Base-by-base conservation (phyloP, 2,888 invertebrate species). In the Leptopilina drosophilae region DNA sequence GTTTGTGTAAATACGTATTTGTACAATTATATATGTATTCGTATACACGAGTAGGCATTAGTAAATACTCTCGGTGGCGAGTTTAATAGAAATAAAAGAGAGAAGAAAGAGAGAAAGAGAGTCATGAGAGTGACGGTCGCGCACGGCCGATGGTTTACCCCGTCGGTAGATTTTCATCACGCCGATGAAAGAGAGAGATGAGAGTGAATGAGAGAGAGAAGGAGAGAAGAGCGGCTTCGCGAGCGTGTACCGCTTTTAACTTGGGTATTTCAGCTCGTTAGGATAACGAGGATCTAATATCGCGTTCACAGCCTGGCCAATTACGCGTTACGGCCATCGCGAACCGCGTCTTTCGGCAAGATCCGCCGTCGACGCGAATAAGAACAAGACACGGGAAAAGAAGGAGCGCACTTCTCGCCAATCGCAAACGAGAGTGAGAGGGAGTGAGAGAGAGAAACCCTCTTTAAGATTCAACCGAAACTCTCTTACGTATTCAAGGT, bases 231-330 rank as follows among this genome's bases (percentile, higher is more conserved):
- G 81, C 83, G 78, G 78, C 84, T 75, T 83, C 78, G 80, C 82
- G 81, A 81, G 78, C 83, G 82, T 86, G 87, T 87, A 85, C 84
- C 84, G 85, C 86, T 87, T 87, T 87, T 84, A 85, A 87, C 86
- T 85, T 81, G 86, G 85, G 88, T 88, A 91, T 90, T 91, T 89
- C 87, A 89, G 89, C 90, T 91, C 91, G 91, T 91, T 91, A 91
- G 90, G 90, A 89, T 91, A 91, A 91, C 91, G 91, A 91, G 91
- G 89, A 90, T 90, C 91, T 91, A 91, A 91, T 91, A 90, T 91
- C 90, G 88, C 89, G 89, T 87, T 88, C 89, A 86, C 89, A 86
- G 89, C 86, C 87, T 82, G 85, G 87, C 91, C 91, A 91, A 91
- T 91, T 91, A 91, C 89, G 88, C 87, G 89, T 86, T 84, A 87